Conservation (phyloP, 2,888 invertebrate genomes). For the Cephus runcator region DNA sequence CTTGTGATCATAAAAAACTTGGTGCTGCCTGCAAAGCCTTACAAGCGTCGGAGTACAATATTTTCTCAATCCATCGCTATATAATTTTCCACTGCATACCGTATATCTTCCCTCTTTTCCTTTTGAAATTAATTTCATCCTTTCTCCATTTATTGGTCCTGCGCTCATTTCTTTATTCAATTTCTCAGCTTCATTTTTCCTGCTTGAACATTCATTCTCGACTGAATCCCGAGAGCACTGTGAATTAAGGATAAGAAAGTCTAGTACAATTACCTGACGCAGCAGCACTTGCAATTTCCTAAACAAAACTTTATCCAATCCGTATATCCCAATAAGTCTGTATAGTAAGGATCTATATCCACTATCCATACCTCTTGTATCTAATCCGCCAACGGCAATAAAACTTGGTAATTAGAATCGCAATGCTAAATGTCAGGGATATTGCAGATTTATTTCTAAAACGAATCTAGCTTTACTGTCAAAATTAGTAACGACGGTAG, state of each 20-base stretch:
- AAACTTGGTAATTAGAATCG: neutral
- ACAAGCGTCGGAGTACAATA: constrained; percentile 18
- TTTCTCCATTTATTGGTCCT: neutral
- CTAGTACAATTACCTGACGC: neutral
- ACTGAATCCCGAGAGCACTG: neutral
- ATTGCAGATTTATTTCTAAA: neutral
- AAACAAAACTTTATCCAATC: constrained; percentile 42
- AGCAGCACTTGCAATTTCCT: constrained; percentile 2
- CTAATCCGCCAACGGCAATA: constrained; percentile 7
- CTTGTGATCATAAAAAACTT: constrained; percentile 33
- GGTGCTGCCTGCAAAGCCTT: constrained; percentile 23
- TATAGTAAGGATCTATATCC: constrained; percentile 41
- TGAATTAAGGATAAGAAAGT: neutral
- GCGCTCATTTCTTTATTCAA: neutral
- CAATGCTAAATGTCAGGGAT: neutral
- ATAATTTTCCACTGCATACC: constrained; percentile 38
- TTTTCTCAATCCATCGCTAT: constrained; percentile 31
- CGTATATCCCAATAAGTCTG: constrained; percentile 37
- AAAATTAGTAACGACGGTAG: neutral
- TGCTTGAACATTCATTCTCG: neutral
- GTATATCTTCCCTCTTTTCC: constrained; percentile 26
- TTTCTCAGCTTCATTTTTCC: neutral
- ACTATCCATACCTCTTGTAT: constrained; percentile 35
- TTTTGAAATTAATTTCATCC: neutral
- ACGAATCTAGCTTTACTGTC: neutral